Percentiles rank a stretch among this genome's conserved stretches.
These are phyloP conservation scores for Ciconia nigra DNA, from an alignment of 2,797 vertebrate genomes.

Conservation along the genomic window DNA sequence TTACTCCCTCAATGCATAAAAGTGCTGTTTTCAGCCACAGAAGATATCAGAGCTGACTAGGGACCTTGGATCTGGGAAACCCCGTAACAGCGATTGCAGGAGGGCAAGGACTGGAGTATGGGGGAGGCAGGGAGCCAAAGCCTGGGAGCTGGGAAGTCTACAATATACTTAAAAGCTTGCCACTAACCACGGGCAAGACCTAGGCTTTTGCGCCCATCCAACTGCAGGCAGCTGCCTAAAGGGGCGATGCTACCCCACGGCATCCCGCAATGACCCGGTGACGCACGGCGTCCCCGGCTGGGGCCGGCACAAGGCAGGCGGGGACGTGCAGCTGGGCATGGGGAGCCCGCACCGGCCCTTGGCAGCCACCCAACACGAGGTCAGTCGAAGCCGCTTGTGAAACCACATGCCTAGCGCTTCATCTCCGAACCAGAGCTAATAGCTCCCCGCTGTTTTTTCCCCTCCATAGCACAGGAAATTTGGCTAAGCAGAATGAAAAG, in stretches of 20 bases:
- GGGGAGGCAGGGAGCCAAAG: background rate
- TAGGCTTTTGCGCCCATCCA: background rate
- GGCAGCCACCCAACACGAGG: background rate
- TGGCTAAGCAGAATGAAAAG: background rate
- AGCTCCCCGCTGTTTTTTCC: background rate
- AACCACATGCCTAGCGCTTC: background rate
- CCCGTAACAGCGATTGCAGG: background rate
- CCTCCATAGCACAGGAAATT: background rate
- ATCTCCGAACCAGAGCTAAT: background rate
- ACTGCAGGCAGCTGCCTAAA: background rate
- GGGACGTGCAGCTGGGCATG: slow-evolving; percentile 17
- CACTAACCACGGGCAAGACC: background rate
- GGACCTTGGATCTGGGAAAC: background rate
- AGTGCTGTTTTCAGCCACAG: background rate
- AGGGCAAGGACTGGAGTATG: background rate
- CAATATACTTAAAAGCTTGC: background rate
- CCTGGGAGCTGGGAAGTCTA: background rate
- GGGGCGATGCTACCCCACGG: fast-evolving
- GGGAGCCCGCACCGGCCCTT: background rate
- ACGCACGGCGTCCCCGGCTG: background rate
- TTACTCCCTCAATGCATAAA: background rate
- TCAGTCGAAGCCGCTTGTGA: background rate
- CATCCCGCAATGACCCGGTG: background rate
- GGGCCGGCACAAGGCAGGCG: background rate
- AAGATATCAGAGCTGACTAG: background rate